A percentile compares a stretch with the other conserved stretches of the same genome.
Evolutionary conservation across 1,140 invertebrate species (phyloP).

Genomic region (Macrosteles quadrilineatus): DNA sequence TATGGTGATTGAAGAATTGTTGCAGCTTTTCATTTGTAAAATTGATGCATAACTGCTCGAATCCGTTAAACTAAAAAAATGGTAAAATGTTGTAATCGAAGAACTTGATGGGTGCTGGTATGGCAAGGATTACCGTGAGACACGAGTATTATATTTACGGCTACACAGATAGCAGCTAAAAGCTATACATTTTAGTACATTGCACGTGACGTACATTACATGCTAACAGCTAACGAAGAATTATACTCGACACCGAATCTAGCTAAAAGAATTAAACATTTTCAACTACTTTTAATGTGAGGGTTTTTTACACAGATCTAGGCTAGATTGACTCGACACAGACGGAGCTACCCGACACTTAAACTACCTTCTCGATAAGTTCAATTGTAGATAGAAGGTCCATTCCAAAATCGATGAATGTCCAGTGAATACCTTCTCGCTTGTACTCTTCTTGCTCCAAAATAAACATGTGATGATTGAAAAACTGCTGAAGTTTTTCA

Average conservation of each 20-base stretch:
- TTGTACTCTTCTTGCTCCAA: constrained; percentile 96
- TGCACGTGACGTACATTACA: too few relatives aligned
- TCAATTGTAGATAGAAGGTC: constrained; percentile 91
- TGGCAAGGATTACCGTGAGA: constrained; percentile 3
- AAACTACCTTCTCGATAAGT: constrained; percentile 86
- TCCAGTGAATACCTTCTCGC: constrained; percentile 86
- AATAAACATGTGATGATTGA: constrained; percentile 97
- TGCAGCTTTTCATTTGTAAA: constrained; percentile 96
- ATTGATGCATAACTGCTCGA: constrained; percentile 97
- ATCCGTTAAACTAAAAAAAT: constrained; percentile 83
- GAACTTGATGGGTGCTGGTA: background rate
- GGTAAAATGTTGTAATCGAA: constrained; percentile 28
- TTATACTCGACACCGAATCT: too few relatives aligned
- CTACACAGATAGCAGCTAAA: background rate
- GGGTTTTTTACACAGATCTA: too few relatives aligned
- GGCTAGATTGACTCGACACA: too few relatives aligned
- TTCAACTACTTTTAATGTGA: too few relatives aligned
- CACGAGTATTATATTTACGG: background rate
- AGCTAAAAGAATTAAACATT: too few relatives aligned
- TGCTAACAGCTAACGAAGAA: too few relatives aligned
- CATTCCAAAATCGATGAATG: constrained; percentile 94
- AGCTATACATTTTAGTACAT: background rate
- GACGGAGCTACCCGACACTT: constrained; percentile 19
- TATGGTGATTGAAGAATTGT: constrained; percentile 97
- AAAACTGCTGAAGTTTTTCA: constrained; percentile 94